Evolutionary conservation across 1,140 invertebrate genomes (phyloP).

Genomic region (Aphelenchoides besseyi): DNA sequence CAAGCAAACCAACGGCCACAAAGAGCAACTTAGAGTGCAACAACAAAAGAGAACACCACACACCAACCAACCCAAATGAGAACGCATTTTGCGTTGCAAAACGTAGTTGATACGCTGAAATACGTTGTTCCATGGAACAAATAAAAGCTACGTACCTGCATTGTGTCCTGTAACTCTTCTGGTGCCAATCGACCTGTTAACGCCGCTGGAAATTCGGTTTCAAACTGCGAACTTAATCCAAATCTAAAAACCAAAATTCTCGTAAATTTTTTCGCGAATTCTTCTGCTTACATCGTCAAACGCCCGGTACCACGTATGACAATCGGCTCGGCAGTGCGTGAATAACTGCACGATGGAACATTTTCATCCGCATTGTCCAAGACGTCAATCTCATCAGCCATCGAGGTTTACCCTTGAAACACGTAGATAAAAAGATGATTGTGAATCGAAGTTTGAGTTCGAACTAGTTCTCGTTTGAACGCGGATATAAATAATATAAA

Average conservation of each 20-base stretch:
- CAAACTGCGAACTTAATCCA: conserved; percentile 61
- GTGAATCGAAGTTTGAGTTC: too few relatives aligned
- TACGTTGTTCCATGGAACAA: conserved; percentile 37
- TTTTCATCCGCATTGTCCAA: conserved; percentile 56
- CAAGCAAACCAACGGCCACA: conserved; percentile 61
- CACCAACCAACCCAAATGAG: conserved; percentile 52
- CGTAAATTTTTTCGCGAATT: too few relatives aligned
- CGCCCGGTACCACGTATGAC: conserved; percentile 56
- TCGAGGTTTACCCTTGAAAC: conserved; percentile 17
- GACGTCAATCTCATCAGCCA: conserved; percentile 59
- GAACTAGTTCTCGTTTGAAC: too few relatives aligned
- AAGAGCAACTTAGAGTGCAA: conserved; percentile 59
- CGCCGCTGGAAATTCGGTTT: conserved; percentile 55
- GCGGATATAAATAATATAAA: too few relatives aligned
- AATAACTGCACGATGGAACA: conserved; percentile 32
- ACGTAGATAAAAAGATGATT: too few relatives aligned
- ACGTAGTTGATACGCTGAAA: conserved; percentile 55
- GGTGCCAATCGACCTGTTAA: conserved; percentile 60
- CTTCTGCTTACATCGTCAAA: conserved; percentile 54
- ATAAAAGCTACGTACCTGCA: conserved; percentile 16
- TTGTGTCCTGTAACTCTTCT: conserved; percentile 53
- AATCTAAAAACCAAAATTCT: conserved; percentile 60
- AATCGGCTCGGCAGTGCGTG: conserved; percentile 44
- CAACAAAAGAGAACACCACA: conserved; percentile 61
- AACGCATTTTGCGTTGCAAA: conserved; percentile 47